Percentiles rank a stretch among this genome's conserved stretches.
Evolutionary conservation across 30 jellyfish, hydroid and myxozoan genomes (phyloP).

Genomic region (Nemopilema nomurai): DNA sequence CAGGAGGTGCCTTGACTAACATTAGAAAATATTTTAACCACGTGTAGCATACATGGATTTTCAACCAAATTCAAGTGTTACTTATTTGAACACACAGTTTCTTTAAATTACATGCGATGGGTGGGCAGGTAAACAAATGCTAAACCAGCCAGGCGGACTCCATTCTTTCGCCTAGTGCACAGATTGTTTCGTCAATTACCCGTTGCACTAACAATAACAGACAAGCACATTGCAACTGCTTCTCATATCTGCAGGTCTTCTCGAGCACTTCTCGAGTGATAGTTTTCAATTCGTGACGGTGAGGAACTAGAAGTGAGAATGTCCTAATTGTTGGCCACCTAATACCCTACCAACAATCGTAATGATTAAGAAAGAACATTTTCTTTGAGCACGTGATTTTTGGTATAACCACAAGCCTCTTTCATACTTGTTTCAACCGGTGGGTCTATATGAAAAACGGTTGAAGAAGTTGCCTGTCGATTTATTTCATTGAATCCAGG

Average conservation of each 20-base stretch:
- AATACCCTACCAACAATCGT: conserved; percentile 8
- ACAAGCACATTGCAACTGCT: conserved; percentile 20
- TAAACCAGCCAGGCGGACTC: neutral
- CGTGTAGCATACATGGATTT: neutral
- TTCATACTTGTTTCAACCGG: neutral
- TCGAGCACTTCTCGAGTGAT: neutral
- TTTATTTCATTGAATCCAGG: neutral
- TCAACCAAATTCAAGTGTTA: neutral
- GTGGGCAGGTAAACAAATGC: neutral
- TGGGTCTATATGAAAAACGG: neutral
- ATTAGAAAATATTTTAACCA: neutral
- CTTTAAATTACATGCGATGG: neutral
- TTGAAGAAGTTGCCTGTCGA: neutral
- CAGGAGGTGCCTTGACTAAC: neutral
- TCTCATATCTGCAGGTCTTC: neutral
- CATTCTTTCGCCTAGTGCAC: neutral
- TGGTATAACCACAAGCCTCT: conserved; percentile 16
- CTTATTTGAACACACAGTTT: neutral
- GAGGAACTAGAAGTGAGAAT: neutral
- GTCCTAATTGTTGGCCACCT: neutral
- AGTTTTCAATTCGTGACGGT: neutral
- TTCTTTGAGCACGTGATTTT: conserved; percentile 25
- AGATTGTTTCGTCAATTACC: neutral
- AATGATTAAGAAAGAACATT: conserved; percentile 7
- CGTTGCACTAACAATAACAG: neutral